Evolutionary conservation across 1,140 invertebrate species (phyloP).

Genomic region (Ostrea denselamellosa): DNA sequence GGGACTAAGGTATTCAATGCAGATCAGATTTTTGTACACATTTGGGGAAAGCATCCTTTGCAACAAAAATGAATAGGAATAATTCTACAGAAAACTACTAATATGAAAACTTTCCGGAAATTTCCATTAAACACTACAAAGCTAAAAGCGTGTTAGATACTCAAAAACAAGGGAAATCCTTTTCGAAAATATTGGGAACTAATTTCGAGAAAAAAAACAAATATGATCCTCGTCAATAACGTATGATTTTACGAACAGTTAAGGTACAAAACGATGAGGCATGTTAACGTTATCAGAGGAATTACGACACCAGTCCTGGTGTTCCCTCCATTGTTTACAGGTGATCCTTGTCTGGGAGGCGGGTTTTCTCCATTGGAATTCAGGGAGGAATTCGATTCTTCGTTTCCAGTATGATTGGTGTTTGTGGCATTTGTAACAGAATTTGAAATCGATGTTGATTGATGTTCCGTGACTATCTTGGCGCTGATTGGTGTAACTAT

Average conservation of each 20-base stretch:
- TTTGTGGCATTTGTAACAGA: not conserved
- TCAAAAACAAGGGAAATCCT: too few species aligned
- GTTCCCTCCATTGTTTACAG: not conserved
- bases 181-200: too few species aligned
- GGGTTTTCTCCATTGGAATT: not conserved
- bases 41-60: too few species aligned
- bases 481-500: not conserved
- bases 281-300: not conserved
- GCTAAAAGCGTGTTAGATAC: too few species aligned
- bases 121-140: too few species aligned
- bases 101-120: too few species aligned
- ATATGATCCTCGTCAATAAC: not conserved
- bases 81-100: too few species aligned
- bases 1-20: too few species aligned
- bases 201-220: too few species aligned
- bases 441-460: not conserved
- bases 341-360: not conserved
- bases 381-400: not conserved
- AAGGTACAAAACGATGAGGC: not conserved
- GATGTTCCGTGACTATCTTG: not conserved
- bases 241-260: not conserved
- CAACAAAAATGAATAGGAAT: too few species aligned
- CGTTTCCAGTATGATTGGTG: not conserved
- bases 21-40: too few species aligned
- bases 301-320: not conserved